phyloP scores from a whole-genome alignment of 2,797 vertebrate species.

The Sebastes vulpes region DNA sequence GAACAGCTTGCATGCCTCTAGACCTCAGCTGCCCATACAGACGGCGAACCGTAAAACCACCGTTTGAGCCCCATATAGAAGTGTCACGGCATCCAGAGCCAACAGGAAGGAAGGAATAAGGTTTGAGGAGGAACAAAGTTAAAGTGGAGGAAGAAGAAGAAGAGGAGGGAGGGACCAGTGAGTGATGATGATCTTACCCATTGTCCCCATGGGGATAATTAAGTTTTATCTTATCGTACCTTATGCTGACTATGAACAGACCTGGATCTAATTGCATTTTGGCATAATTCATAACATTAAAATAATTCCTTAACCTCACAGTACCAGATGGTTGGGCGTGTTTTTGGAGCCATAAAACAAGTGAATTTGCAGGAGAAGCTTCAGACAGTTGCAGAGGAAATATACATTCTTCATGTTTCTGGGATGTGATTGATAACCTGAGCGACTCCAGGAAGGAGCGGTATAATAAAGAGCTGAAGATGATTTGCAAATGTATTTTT shows the following conservation, averaged over 20 bases:
- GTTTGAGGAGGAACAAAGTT: conserved; percentile 27
- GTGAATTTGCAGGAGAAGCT: conserved; percentile 1
- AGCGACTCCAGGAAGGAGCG: conserved; percentile 14
- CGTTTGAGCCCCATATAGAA: conserved; percentile 50
- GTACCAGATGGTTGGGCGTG: conserved; percentile 46
- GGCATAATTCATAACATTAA: conserved; percentile 61
- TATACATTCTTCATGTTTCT: background rate
- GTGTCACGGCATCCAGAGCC: conserved; percentile 42
- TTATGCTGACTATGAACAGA: conserved; percentile 70
- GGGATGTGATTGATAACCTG: conserved; percentile 16
- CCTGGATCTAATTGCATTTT: conserved; percentile 70
- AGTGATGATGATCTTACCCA: conserved; percentile 53
- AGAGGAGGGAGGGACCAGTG: conserved; percentile 33
- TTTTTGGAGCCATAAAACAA: conserved; percentile 23
- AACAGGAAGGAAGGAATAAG: conserved; percentile 10
- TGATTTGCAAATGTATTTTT: conserved; percentile 68
- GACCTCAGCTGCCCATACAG: conserved; percentile 74
- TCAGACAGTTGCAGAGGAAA: conserved; percentile 18
- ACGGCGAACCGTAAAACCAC: conserved; percentile 65
- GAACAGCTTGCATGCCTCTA: conserved; percentile 85
- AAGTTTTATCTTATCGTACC: conserved; percentile 67
- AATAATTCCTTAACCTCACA: conserved; percentile 55
- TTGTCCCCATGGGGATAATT: conserved; percentile 67
- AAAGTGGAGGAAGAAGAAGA: conserved; percentile 21
- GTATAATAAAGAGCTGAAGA: conserved; percentile 20